Conservation (phyloP, 2,888 invertebrate species). For the Lasioglossum morio region DNA sequence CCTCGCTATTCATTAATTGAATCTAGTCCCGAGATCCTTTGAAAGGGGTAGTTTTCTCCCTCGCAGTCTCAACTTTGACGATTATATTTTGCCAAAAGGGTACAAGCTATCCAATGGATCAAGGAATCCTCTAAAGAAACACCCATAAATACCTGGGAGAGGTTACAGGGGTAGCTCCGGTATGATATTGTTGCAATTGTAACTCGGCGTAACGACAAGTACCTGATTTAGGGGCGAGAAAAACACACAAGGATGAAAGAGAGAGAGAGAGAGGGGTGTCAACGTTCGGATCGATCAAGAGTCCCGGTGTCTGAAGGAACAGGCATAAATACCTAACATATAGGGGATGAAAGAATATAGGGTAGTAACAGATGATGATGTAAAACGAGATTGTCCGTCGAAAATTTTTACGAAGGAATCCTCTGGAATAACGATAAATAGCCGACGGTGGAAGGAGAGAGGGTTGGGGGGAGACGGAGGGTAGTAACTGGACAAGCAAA, state of each 20-base stretch:
- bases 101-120: neutral
- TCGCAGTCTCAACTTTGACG: neutral
- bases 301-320: too few relatives aligned
- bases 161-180: constrained; percentile 9
- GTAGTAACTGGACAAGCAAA: constrained; percentile 37
- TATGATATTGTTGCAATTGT: too few relatives aligned
- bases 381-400: too few relatives aligned
- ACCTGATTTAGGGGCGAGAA: neutral
- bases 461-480: constrained; percentile 37
- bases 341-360: too few relatives aligned
- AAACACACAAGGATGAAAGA: too few relatives aligned
- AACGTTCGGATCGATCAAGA: too few relatives aligned
- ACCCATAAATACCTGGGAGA: constrained; percentile 49
- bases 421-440: neutral
- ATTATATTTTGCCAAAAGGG: neutral
- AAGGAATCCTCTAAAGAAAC: constrained; percentile 35
- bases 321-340: too few relatives aligned
- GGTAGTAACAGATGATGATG: too few relatives aligned
- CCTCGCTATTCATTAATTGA: too few relatives aligned
- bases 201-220: constrained; percentile 23
- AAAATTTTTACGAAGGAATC: neutral
- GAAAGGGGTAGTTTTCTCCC: too few relatives aligned
- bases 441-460: neutral
- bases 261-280: too few relatives aligned
- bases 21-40: too few relatives aligned